Evolutionary conservation across 2,888 invertebrate species (phyloP), one percentile per base, ranked within the genome.

Genomic region (Parapristionchus giblindavisi): DNA sequence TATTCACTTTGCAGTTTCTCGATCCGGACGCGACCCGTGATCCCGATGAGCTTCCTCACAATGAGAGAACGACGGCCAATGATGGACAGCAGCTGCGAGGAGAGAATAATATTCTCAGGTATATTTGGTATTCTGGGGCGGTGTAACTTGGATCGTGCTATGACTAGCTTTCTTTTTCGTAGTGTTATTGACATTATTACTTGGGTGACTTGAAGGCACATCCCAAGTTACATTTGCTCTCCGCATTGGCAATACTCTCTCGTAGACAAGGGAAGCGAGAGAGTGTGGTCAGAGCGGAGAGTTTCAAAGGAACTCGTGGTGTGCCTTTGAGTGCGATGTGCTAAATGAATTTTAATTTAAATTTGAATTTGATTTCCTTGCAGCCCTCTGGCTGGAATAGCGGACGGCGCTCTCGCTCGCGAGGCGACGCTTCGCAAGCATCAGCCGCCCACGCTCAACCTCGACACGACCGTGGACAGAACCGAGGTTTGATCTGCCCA

Each of bases 21-120:
- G 68, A 32, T 2, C 34, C 54, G 52, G 24, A 51, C 14, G 70
- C 40, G 75, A 27, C 43, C 29, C 73, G 72, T 11, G 83, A 83
- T 73, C 78, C 81, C n/a, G 83, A 83, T 61, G 83, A 80, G 54
- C 75, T 83, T 58, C 83, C 81, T 48, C 48, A 27, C 52, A 27
- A 40, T 29, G 56, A 52, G 32, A 51, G 51, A 21, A 11, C 48
- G 48, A 48, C 48, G 48, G 48, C n/a, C n/a, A n/a, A n/a, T n/a
- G n/a, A n/a, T n/a, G n/a, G n/a, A n/a, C n/a, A n/a, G n/a, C n/a
- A n/a, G n/a, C n/a, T n/a, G n/a, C n/a, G n/a, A n/a, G n/a, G n/a
- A n/a, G n/a, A n/a, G n/a, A n/a, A n/a, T n/a, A n/a, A n/a, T n/a
- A n/a, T n/a, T n/a, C n/a, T n/a, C n/a, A n/a, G n/a, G n/a, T n/a